phyloP scores from a whole-genome alignment of 2,888 invertebrate genomes.

The Orchestes rusci region DNA sequence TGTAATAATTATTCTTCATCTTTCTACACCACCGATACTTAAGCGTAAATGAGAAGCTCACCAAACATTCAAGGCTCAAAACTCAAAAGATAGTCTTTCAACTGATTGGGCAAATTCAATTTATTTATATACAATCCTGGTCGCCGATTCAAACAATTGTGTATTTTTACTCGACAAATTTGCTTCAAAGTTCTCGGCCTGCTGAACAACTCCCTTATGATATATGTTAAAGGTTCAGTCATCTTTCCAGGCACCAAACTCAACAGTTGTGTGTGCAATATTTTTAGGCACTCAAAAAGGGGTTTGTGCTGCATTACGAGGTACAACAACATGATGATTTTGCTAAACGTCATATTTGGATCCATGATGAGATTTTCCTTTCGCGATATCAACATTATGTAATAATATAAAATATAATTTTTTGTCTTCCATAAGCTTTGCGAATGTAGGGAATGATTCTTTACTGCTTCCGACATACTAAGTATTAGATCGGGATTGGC shows the following conservation, averaged over 20 bases:
- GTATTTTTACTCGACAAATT: constrained; percentile 61
- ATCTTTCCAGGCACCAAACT: constrained; percentile 57
- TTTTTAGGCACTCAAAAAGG: constrained; percentile 61
- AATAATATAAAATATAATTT: constrained; percentile 60
- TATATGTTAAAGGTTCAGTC: constrained; percentile 54
- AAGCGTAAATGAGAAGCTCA: not conserved
- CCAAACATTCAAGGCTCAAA: constrained; percentile 48
- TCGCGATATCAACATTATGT: constrained; percentile 61
- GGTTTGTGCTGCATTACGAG: constrained; percentile 61
- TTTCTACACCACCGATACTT: no score
- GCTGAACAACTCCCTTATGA: constrained; percentile 57
- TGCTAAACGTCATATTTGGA: constrained; percentile 56
- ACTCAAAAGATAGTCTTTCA: constrained; percentile 63
- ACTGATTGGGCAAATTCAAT: constrained; percentile 58
- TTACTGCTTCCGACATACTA: constrained; percentile 44
- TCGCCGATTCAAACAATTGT: constrained; percentile 56
- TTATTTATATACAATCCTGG: constrained; percentile 59
- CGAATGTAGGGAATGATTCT: constrained; percentile 39
- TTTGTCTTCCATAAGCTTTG: constrained; percentile 51
- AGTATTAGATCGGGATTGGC: constrained; percentile 65
- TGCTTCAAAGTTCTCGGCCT: constrained; percentile 66
- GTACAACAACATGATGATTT: constrained; percentile 59
- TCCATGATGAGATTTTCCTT: constrained; percentile 57
- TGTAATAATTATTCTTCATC: no score
- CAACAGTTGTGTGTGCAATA: constrained; percentile 56